phyloP scores from a whole-genome alignment of 2,888 invertebrate genomes.

The Meloe dianella region DNA sequence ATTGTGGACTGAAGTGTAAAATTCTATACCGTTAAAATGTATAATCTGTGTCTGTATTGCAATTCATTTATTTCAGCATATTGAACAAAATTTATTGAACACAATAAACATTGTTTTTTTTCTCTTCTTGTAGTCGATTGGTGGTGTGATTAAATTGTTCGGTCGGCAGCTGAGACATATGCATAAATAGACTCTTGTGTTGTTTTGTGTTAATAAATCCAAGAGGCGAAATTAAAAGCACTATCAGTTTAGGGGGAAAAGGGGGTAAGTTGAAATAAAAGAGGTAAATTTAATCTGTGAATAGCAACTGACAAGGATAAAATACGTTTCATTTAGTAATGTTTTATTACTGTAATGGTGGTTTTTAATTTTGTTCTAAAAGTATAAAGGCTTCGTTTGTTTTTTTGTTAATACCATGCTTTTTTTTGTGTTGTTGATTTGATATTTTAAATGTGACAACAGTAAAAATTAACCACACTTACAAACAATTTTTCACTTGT shows the following conservation, averaged over 20 bases:
- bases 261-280: slow-evolving; percentile 30
- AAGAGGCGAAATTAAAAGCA: slow-evolving; percentile 51
- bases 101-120: slow-evolving; percentile 5
- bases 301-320: slow-evolving; percentile 39
- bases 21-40: slow-evolving; percentile 13
- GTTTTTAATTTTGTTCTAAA: slow-evolving; percentile 40
- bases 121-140: neutral
- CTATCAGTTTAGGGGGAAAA: slow-evolving; percentile 42
- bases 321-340: slow-evolving; percentile 43
- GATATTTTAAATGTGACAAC: slow-evolving; percentile 10
- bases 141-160: slow-evolving; percentile 10
- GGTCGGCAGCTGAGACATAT: slow-evolving; percentile 28
- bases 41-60: slow-evolving; percentile 9
- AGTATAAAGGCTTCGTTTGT: slow-evolving; percentile 32
- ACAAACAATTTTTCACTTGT: slow-evolving; percentile 31
- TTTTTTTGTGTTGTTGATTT: slow-evolving; percentile 28
- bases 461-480: neutral
- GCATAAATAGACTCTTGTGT: slow-evolving; percentile 48
- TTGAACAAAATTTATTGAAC: neutral
- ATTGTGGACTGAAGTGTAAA: slow-evolving; percentile 49
- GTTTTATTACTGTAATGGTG: slow-evolving; percentile 42
- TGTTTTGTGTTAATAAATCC: slow-evolving; percentile 47
- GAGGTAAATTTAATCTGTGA: slow-evolving; percentile 39
- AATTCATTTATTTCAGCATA: neutral
- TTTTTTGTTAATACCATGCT: slow-evolving; percentile 28